Evolutionary conservation across 2,888 invertebrate genomes (phyloP).

Genomic region (Diabrotica balteata): DNA sequence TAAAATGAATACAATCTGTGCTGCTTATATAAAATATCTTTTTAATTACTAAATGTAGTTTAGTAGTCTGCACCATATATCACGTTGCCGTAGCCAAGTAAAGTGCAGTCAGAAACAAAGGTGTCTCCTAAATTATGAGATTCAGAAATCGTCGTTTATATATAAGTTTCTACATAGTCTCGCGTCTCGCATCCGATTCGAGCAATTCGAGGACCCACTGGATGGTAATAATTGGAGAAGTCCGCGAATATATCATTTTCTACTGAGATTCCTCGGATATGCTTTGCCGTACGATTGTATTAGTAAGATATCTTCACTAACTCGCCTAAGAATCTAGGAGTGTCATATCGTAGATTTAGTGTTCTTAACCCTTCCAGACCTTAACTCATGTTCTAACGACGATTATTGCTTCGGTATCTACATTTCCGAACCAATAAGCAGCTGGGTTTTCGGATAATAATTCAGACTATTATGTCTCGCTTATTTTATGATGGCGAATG

Average conservation of each 20-base stretch:
- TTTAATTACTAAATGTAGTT: too few relatives aligned
- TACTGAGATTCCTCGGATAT: conserved; percentile 46
- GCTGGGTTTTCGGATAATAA: conserved; percentile 47
- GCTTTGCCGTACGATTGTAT: conserved; percentile 49
- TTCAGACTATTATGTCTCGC: conserved; percentile 7
- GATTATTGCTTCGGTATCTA: conserved; percentile 50
- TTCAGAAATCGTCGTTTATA: conserved; percentile 25
- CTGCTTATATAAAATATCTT: too few relatives aligned
- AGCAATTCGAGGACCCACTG: conserved; percentile 39
- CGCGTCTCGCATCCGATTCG: conserved; percentile 22
- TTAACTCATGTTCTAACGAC: conserved; percentile 42
- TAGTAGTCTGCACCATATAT: too few relatives aligned
- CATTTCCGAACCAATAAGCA: conserved; percentile 56
- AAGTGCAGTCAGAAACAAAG: conserved; percentile 28
- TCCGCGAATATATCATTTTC: conserved; percentile 52
- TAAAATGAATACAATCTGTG: too few relatives aligned
- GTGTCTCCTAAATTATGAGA: conserved; percentile 36
- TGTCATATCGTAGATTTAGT: conserved; percentile 52
- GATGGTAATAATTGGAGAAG: conserved; percentile 53
- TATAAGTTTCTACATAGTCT: conserved; percentile 36
- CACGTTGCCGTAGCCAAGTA: too few relatives aligned
- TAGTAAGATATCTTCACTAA: conserved; percentile 53
- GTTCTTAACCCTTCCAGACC: conserved; percentile 53
- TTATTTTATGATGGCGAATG: too few relatives aligned
- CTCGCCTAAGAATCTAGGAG: conserved; percentile 54